Evolutionary conservation across 2,888 invertebrate species (phyloP).

Genomic region (Andrena praecox): DNA sequence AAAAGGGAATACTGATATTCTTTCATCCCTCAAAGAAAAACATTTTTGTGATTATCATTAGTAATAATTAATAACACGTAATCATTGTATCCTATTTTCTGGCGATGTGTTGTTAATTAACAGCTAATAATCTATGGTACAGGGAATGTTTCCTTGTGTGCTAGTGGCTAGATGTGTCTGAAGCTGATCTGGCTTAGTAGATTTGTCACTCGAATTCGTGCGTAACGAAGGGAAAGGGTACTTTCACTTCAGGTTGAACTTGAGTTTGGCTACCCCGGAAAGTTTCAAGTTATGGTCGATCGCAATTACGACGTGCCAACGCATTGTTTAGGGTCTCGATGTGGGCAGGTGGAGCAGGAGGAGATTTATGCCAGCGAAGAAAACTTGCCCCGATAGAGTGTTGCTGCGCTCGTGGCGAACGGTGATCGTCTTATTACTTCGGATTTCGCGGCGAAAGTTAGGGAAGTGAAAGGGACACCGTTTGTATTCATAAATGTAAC

Average conservation of each 20-base stretch:
- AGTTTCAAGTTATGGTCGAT: constrained; percentile 40
- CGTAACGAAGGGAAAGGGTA: neutral
- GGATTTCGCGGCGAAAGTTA: constrained; percentile 51
- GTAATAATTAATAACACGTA: no score
- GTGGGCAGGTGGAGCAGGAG: constrained; percentile 16
- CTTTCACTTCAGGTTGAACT: neutral
- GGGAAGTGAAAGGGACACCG: constrained; percentile 51
- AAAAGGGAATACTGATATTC: no score
- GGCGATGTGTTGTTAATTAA: no score
- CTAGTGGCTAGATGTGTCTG: no score
- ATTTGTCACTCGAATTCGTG: no score
- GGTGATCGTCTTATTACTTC: constrained; percentile 62
- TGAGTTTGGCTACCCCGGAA: constrained; percentile 15
- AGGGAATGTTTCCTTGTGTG: no score
- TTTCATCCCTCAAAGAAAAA: no score
- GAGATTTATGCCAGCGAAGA: constrained; percentile 63
- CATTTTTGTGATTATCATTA: no score
- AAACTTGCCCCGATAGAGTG: constrained; percentile 61
- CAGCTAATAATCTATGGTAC: no score
- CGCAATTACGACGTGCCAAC: constrained; percentile 46
- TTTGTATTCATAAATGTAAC: constrained; percentile 38
- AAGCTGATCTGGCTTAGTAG: no score
- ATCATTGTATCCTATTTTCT: no score
- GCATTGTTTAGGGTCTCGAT: constrained; percentile 59
- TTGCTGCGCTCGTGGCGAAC: constrained; percentile 47